A percentile compares a stretch with the other conserved stretches of the same genome.
Conservation (phyloP, 2,888 invertebrate species). For the Steromphala cineraria region DNA sequence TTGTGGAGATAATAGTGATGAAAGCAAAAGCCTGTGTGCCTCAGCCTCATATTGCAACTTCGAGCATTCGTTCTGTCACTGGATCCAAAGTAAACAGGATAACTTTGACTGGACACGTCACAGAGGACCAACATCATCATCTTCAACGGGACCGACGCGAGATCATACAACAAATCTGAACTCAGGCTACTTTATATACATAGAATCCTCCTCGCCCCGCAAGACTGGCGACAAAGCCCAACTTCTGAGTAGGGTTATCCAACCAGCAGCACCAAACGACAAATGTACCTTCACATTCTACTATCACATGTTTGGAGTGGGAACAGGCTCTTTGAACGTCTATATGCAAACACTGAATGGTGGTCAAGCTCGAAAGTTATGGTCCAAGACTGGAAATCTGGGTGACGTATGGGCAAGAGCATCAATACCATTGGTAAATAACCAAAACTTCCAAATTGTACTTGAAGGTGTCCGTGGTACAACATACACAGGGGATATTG, state of each 20-base stretch:
- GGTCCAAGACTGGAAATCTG: conserved; percentile 49
- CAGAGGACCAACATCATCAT: conserved; percentile 44
- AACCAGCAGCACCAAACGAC: conserved; percentile 30
- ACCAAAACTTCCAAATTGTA: conserved; percentile 60
- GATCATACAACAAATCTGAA: conserved; percentile 56
- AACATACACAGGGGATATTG: conserved; percentile 60
- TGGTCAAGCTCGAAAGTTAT: conserved; percentile 45
- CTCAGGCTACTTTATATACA: conserved; percentile 66
- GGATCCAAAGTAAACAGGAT: conserved; percentile 62
- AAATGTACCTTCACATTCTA: conserved; percentile 61
- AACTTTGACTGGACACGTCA: conserved; percentile 61
- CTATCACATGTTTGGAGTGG: conserved; percentile 65
- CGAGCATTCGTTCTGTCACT: conserved; percentile 65
- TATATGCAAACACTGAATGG: conserved; percentile 49
- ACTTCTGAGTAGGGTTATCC: conserved; percentile 67
- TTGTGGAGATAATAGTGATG: conserved; percentile 66
- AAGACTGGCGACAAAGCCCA: conserved; percentile 59
- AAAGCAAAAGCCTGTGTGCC: conserved; percentile 33
- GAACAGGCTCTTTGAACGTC: conserved; percentile 62
- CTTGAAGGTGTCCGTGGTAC: conserved; percentile 63
- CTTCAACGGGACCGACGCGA: conserved; percentile 55
- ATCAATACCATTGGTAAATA: conserved; percentile 44
- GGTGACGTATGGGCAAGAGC: conserved; percentile 65
- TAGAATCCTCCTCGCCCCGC: conserved; percentile 65
- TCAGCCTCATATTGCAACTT: conserved; percentile 61